Conservation (phyloP, 2,113 vertebrate genomes). For the Larimichthys crocea region DNA sequence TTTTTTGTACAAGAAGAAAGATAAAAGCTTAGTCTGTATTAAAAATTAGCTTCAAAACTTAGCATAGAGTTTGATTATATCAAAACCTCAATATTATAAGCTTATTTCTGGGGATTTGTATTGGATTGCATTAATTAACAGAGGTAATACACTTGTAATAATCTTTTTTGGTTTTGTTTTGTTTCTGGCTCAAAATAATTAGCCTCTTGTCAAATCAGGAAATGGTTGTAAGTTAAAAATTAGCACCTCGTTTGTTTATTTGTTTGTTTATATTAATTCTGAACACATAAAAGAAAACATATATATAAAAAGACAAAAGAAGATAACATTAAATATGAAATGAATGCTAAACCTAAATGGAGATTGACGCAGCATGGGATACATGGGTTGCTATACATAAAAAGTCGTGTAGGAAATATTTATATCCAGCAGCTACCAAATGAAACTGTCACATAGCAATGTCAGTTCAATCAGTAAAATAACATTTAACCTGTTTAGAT, state of each 20-base stretch:
- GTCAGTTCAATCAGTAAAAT: too few relatives aligned
- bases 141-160: neutral
- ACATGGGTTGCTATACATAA: too few relatives aligned
- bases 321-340: too few relatives aligned
- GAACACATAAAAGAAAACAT: too few relatives aligned
- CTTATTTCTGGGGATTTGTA: neutral
- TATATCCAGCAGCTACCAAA: too few relatives aligned
- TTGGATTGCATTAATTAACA: neutral
- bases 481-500: too few relatives aligned
- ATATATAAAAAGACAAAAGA: too few relatives aligned
- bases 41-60: too few relatives aligned
- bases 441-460: too few relatives aligned
- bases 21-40: neutral
- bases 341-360: too few relatives aligned
- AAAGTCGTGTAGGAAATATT: too few relatives aligned
- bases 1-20: neutral
- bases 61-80: neutral
- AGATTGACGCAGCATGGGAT: too few relatives aligned
- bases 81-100: neutral
- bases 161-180: neutral
- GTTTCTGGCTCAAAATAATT: neutral
- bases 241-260: neutral
- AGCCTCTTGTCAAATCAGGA: neutral
- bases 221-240: neutral
- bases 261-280: neutral